These are phyloP conservation scores for Phymastichus coffea DNA, from an alignment of 1,140 invertebrate genomes.

Conservation along the genomic window DNA sequence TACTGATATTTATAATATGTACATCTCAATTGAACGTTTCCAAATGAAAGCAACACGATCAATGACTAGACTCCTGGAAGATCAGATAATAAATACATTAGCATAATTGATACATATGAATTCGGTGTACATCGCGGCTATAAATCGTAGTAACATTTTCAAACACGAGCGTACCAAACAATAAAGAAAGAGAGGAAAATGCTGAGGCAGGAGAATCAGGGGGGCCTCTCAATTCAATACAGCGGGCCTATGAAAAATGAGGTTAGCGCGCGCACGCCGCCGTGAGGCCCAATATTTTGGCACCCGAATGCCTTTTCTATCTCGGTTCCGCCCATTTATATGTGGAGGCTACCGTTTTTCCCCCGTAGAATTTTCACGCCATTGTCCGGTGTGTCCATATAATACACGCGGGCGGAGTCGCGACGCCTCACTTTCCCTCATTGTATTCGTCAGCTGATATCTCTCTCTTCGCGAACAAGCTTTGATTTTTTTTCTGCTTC, in stretches of 20 bases:
- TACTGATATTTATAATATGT: too few relatives aligned
- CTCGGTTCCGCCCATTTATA: neutral
- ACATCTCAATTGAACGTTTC: too few relatives aligned
- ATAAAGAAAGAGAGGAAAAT: neutral
- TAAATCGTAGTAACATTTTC: too few relatives aligned
- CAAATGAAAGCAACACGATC: too few relatives aligned
- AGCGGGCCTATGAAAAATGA: conserved; percentile 49
- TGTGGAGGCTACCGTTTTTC: neutral
- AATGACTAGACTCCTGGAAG: too few relatives aligned
- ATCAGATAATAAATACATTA: too few relatives aligned
- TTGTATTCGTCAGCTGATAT: neutral
- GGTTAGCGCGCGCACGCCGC: conserved; percentile 34
- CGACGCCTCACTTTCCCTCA: neutral
- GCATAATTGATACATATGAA: conserved; percentile 1
- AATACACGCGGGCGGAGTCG: too few relatives aligned
- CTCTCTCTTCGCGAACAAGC: conserved; percentile 5
- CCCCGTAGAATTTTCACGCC: neutral
- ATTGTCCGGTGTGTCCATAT: too few relatives aligned
- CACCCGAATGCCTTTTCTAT: conserved; percentile 35
- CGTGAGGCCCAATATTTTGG: conserved; percentile 49
- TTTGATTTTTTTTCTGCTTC: neutral
- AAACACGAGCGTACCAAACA: neutral
- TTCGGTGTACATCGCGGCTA: neutral
- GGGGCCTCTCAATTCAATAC: conserved; percentile 40
- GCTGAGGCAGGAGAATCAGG: neutral